phyloP scores from a whole-genome alignment of 2,797 vertebrate genomes.

The Carapus acus region DNA sequence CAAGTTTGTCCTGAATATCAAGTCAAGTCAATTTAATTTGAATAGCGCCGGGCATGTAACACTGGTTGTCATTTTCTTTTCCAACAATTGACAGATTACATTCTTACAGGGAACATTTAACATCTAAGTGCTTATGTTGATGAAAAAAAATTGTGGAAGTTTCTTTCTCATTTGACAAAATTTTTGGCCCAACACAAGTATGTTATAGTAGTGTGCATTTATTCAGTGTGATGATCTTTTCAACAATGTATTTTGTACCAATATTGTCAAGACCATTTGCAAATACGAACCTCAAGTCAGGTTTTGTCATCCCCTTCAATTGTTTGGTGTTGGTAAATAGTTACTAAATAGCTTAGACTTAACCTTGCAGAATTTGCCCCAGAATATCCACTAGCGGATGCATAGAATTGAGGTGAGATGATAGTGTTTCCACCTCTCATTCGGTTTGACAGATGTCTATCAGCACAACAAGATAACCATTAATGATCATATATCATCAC shows the following conservation, averaged over 20 bases:
- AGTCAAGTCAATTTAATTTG: too few species aligned
- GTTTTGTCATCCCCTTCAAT: conserved; percentile 63
- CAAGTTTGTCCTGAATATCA: too few species aligned
- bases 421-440: conserved; percentile 8
- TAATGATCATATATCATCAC: conserved; percentile 3
- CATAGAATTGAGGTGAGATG: conserved; percentile 39
- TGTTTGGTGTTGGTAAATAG: conserved; percentile 28
- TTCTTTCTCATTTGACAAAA: conserved; percentile 11
- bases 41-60: too few species aligned
- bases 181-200: conserved; percentile 3
- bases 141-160: background rate
- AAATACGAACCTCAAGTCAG: too few species aligned
- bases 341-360: conserved; percentile 30
- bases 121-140: too few species aligned
- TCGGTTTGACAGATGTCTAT: conserved; percentile 9
- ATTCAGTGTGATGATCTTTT: conserved; percentile 36
- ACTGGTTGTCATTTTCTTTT: too few species aligned
- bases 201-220: conserved; percentile 12
- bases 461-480: conserved; percentile 8
- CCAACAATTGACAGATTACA: too few species aligned
- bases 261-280: too few species aligned
- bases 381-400: conserved; percentile 31
- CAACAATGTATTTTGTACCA: conserved; percentile 41
- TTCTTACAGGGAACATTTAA: too few species aligned
- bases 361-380: conserved; percentile 28